These are phyloP conservation scores for Vollenhovia emeryi DNA, from an alignment of 1,140 invertebrate genomes.

Conservation along the genomic window DNA sequence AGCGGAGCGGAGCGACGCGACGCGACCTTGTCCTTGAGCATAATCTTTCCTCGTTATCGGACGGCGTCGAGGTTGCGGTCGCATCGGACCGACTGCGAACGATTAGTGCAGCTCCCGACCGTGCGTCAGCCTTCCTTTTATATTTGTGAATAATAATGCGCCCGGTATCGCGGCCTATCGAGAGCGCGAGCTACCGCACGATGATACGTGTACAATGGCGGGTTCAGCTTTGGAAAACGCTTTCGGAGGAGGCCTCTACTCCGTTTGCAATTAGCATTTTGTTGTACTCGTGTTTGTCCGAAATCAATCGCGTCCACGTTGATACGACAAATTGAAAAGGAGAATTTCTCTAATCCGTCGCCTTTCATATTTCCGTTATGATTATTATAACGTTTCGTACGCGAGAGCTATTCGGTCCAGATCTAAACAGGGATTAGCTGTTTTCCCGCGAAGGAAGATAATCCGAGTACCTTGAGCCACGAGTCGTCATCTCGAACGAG, in stretches of 20 bases:
- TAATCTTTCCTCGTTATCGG: constrained; percentile 84
- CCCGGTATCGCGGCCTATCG: background rate
- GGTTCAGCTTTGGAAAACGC: background rate
- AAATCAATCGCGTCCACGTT: background rate
- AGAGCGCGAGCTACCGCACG: background rate
- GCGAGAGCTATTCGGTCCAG: background rate
- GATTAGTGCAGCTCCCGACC: constrained; percentile 63
- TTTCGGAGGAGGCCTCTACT: background rate
- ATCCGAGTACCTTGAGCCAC: constrained; percentile 28
- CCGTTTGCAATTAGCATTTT: background rate
- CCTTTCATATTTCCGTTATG: background rate
- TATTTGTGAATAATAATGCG: constrained; percentile 67
- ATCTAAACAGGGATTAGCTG: too few species aligned
- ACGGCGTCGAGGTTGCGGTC: constrained; percentile 77
- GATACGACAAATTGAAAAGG: background rate
- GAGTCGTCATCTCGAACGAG: constrained; percentile 59
- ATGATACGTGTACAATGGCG: background rate
- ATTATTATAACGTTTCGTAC: background rate
- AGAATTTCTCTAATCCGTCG: background rate
- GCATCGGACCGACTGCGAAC: constrained; percentile 64
- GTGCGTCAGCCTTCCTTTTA: constrained; percentile 72
- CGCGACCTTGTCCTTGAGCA: constrained; percentile 83
- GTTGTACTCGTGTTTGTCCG: background rate
- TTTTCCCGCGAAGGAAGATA: constrained; percentile 46
- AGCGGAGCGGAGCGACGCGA: constrained; percentile 25